A percentile compares a stretch with the other conserved stretches of the same genome.
phyloP scores from a whole-genome alignment of 2,888 invertebrate genomes.

The Mythimna ferrago region DNA sequence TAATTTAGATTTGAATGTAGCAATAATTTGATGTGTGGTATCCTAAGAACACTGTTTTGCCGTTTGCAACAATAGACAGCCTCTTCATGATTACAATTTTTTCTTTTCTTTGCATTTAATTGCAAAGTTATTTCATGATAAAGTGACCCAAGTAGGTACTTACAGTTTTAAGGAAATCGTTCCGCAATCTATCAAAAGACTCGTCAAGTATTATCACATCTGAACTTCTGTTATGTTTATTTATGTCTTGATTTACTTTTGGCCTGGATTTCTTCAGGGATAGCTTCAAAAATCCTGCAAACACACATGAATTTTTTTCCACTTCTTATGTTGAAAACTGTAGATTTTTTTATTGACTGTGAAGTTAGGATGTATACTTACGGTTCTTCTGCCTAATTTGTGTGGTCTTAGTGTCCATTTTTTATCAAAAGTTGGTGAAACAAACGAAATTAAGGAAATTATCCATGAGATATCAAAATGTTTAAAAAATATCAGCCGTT shows the following conservation, averaged over 20 bases:
- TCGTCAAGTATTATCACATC: slow-evolving; percentile 84
- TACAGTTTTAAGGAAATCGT: slow-evolving; percentile 76
- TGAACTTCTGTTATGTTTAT: slow-evolving; percentile 74
- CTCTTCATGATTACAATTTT: background rate
- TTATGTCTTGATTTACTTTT: slow-evolving; percentile 68
- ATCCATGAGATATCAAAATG: slow-evolving; percentile 29
- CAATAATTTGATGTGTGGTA: no score
- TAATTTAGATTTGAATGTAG: no score
- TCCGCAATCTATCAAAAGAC: slow-evolving; percentile 79
- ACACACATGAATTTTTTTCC: background rate
- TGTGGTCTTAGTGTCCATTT: slow-evolving; percentile 74
- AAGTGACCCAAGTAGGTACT: slow-evolving; percentile 60
- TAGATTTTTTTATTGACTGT: background rate
- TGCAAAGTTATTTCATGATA: background rate
- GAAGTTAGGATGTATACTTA: slow-evolving; percentile 65
- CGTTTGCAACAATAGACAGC: background rate
- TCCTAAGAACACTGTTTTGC: no score
- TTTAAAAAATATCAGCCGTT: slow-evolving; percentile 58
- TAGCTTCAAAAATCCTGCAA: slow-evolving; percentile 82
- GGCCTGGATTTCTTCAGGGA: slow-evolving; percentile 82
- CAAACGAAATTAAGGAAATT: slow-evolving; percentile 14
- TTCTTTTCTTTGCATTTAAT: background rate
- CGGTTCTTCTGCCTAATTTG: slow-evolving; percentile 73
- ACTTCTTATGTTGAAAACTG: background rate
- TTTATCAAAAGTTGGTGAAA: slow-evolving; percentile 18